Evolutionary conservation across 2,888 invertebrate species (phyloP).

Genomic region (Lasioglossum calceatum): DNA sequence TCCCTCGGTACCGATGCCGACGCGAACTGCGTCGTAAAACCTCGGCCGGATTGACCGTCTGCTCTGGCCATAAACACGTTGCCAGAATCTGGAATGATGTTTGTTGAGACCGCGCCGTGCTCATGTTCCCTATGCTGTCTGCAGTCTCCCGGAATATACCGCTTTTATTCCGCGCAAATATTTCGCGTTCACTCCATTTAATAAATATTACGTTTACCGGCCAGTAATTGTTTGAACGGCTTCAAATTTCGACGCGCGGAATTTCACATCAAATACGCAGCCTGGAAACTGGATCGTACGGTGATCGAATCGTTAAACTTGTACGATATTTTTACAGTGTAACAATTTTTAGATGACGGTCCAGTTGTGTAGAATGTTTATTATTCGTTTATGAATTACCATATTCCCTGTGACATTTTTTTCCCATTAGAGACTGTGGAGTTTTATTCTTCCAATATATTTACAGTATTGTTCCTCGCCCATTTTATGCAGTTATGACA

Average conservation of each 20-base stretch:
- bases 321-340: not conserved
- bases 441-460: too few relatives aligned
- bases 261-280: not conserved
- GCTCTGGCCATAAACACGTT: slow-evolving; percentile 7
- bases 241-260: not conserved
- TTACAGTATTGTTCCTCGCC: too few relatives aligned
- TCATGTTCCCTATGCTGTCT: not conserved
- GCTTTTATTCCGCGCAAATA: not conserved
- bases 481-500: not conserved
- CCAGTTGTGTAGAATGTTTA: not conserved
- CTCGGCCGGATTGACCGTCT: slow-evolving; percentile 7
- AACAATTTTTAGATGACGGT: not conserved
- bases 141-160: not conserved
- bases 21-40: slow-evolving; percentile 12
- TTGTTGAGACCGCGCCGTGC: not conserved
- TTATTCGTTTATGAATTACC: too few relatives aligned
- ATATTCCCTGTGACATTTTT: too few relatives aligned
- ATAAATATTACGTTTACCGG: not conserved
- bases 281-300: not conserved
- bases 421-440: too few relatives aligned
- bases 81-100: slow-evolving; percentile 13
- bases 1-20: slow-evolving; percentile 6
- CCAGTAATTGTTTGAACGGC: not conserved
- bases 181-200: not conserved
- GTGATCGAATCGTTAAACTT: not conserved